These are phyloP conservation scores for Vanacampus margaritifer DNA, from an alignment of 2,113 vertebrate species.

Conservation along the genomic window DNA sequence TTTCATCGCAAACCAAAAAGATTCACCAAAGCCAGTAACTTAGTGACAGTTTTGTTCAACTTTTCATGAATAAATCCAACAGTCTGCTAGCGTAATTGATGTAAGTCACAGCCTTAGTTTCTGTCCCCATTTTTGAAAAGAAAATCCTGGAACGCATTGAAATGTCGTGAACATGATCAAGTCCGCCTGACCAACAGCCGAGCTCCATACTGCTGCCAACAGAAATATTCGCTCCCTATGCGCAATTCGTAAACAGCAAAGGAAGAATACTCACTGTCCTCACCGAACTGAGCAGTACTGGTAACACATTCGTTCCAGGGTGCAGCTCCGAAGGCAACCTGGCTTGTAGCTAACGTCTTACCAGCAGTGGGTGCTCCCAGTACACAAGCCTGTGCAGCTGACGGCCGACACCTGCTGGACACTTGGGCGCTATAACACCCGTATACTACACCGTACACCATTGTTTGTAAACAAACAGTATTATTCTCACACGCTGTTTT, in stretches of 20 bases:
- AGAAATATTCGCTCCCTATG: neutral
- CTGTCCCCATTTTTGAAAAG: slow-evolving; percentile 29
- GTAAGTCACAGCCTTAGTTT: slow-evolving; percentile 28
- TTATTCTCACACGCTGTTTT: neutral
- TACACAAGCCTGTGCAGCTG: neutral
- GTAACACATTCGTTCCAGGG: slow-evolving; percentile 22
- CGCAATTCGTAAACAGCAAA: neutral
- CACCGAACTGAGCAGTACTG: slow-evolving; percentile 25
- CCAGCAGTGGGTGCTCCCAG: neutral
- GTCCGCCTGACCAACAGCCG: neutral
- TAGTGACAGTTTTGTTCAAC: neutral
- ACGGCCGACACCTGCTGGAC: slow-evolving; percentile 28
- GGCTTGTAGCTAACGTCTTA: slow-evolving; percentile 33
- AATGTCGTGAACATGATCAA: slow-evolving; percentile 10
- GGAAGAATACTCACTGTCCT: slow-evolving; percentile 48
- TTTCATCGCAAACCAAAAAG: neutral
- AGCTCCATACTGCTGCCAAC: neutral
- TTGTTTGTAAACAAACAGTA: neutral
- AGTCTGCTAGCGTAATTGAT: slow-evolving; percentile 46
- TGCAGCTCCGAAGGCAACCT: slow-evolving; percentile 29
- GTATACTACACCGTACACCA: neutral
- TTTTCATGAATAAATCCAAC: slow-evolving; percentile 5
- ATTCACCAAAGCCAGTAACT: neutral
- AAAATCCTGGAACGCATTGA: slow-evolving; percentile 18
- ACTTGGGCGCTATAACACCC: rapidly evolving